Base-by-base conservation (phyloP, 2,888 invertebrate species). In the Omphaloscelis lunosa region DNA sequence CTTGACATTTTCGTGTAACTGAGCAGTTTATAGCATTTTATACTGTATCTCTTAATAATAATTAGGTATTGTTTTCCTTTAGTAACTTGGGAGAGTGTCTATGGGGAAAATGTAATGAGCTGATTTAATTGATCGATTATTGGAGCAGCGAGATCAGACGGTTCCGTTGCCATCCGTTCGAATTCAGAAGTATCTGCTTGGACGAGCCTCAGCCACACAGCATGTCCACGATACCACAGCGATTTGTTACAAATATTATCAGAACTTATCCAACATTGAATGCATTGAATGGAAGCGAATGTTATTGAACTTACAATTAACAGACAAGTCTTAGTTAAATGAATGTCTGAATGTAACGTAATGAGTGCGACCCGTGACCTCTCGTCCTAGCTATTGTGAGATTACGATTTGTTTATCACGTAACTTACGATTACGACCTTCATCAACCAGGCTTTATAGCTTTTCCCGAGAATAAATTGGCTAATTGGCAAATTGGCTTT, bases 331-430 rank as follows among this genome's bases (percentile, higher is more conserved):
- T 69, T 69, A 56, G 29, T 65, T 75, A 70, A 65, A 77, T 74
- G 41, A 39, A 73, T 72, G 48, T 58, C 69, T 67, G 67, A 71
- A 78, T 72, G 71, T 66, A 75, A 69, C 48, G 27, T 51, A 82
- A 69, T 77, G 66, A 65, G 61, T 72, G 66, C 71, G 77, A 85
- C 65, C 65, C 39, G 48, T 75, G 80, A 80, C 83, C 85, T 80
- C 80, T 79, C 65, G 75, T 76, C 63, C 78, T 77, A 85, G 77
- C 85, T 76, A 88, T 86, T 82, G 87, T 89, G 83, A 89, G 89
- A 91, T 89, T 89, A 86, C 82, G 81, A 91, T 89, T 88, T 84
- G 87, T 85, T 90, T 90, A 90, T 89, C 89, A 90, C 90, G 87
- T 89, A 71, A 71, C 48, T 65, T 65, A 53, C 29, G n/a, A 83